phyloP scores from a whole-genome alignment of 2,797 vertebrate species.

The Takifugu rubripes region DNA sequence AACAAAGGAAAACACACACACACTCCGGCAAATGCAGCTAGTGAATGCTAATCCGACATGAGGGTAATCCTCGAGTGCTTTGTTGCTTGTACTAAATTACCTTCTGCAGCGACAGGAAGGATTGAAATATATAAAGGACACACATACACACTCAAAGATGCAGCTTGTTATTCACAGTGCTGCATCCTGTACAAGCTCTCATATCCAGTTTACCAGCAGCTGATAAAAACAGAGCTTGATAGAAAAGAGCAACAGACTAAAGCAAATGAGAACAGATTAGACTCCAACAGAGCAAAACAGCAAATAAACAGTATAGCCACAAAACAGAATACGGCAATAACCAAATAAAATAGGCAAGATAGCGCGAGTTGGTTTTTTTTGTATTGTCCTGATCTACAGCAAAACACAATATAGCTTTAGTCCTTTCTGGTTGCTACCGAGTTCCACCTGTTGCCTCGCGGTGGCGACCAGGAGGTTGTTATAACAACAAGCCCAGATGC shows the following conservation, averaged over 20 bases:
- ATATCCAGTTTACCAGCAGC: conserved; percentile 2
- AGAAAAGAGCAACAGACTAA: not conserved
- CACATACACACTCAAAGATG: conserved; percentile 2
- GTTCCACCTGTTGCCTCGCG: no score
- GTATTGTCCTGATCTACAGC: no score
- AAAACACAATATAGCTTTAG: no score
- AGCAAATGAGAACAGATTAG: not conserved
- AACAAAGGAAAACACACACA: conserved; percentile 14
- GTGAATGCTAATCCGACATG: conserved; percentile 64
- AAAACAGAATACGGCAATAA: not conserved
- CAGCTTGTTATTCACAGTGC: conserved; percentile 12
- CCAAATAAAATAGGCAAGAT: not conserved
- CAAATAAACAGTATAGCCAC: not conserved
- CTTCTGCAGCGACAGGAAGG: conserved; percentile 60
- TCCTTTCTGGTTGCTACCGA: no score
- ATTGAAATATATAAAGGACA: conserved; percentile 40
- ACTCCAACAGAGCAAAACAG: not conserved
- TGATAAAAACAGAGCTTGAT: not conserved
- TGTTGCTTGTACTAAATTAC: conserved; percentile 67
- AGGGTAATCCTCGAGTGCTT: conserved; percentile 72
- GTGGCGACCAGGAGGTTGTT: no score
- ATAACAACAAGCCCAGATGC: not conserved
- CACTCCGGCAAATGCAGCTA: conserved; percentile 30
- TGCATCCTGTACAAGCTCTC: conserved; percentile 3
- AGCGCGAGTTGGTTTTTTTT: not conserved